A percentile compares a stretch with the other conserved stretches of the same genome.
These are phyloP conservation scores for Drosophila atripex DNA, from an alignment of 2,888 invertebrate genomes.

Conservation along the genomic window DNA sequence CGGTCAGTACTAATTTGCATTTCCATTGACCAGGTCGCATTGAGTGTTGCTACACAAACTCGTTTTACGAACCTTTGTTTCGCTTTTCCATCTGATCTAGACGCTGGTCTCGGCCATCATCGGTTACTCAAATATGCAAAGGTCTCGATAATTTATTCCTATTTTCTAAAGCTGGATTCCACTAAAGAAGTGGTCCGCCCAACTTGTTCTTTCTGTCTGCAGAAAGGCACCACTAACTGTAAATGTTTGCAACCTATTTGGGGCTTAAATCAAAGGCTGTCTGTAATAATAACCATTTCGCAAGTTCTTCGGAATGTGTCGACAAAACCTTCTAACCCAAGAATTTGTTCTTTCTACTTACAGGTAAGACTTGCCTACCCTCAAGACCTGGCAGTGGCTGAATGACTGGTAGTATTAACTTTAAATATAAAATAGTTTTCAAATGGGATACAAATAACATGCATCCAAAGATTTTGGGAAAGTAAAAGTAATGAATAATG, in stretches of 20 bases:
- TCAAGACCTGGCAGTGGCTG: not conserved
- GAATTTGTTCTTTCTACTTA: constrained; percentile 20
- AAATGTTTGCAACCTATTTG: constrained; percentile 32
- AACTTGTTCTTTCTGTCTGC: constrained; percentile 6
- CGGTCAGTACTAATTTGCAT: constrained; percentile 33
- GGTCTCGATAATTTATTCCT: constrained; percentile 61
- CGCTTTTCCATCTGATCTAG: constrained; percentile 17
- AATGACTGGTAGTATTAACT: not conserved
- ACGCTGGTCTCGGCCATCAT: constrained; percentile 27
- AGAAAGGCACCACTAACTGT: constrained; percentile 63
- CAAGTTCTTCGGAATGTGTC: constrained; percentile 13
- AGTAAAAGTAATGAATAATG: not conserved
- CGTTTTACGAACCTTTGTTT: constrained; percentile 46
- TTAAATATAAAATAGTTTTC: not conserved
- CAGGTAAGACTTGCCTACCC: constrained; percentile 25
- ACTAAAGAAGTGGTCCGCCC: constrained; percentile 8
- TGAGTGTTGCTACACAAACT: constrained; percentile 36
- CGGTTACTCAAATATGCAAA: constrained; percentile 67
- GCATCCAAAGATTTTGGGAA: not conserved
- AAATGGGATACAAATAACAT: not conserved
- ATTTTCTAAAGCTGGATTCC: constrained; percentile 42
- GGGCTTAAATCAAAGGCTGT: not conserved
- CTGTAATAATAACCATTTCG: constrained; percentile 1
- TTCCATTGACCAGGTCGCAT: constrained; percentile 18
- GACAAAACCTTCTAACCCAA: constrained; percentile 13